These are phyloP conservation scores for Odontamblyopus lacepedii DNA, from an alignment of 2,797 vertebrate genomes.

Conservation along the genomic window DNA sequence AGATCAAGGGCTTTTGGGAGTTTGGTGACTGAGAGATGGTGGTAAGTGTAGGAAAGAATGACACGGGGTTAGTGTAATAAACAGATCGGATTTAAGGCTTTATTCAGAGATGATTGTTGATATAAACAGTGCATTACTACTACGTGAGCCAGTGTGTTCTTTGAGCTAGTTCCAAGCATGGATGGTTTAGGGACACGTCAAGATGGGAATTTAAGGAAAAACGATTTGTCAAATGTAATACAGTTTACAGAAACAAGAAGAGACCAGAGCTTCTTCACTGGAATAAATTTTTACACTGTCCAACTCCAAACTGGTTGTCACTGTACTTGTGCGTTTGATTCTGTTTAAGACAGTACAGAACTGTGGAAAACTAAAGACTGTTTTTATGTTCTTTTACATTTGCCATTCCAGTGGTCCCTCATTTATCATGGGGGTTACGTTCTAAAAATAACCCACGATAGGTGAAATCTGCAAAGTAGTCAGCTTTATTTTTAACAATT, in stretches of 20 bases:
- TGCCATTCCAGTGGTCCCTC: no score
- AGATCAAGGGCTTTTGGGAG: slow-evolving; percentile 2
- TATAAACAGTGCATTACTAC: neutral
- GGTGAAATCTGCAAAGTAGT: no score
- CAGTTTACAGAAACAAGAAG: neutral
- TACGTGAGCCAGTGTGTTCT: neutral
- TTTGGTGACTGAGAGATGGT: neutral
- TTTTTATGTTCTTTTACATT: no score
- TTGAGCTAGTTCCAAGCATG: neutral
- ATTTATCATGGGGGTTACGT: no score
- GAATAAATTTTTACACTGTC: no score
- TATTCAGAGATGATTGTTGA: neutral
- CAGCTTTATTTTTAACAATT: no score
- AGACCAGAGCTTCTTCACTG: no score
- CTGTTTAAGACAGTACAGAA: no score
- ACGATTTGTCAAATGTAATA: neutral
- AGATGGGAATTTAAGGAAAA: neutral
- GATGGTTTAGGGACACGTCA: neutral
- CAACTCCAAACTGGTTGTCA: no score
- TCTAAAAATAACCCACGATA: no score
- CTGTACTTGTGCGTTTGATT: no score
- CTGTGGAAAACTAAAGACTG: no score
- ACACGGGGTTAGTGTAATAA: neutral
- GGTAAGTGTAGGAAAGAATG: slow-evolving; percentile 1
- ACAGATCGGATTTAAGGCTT: neutral